These are phyloP conservation scores for Acrobasis repandana DNA, from an alignment of 2,888 invertebrate genomes.

Conservation along the genomic window DNA sequence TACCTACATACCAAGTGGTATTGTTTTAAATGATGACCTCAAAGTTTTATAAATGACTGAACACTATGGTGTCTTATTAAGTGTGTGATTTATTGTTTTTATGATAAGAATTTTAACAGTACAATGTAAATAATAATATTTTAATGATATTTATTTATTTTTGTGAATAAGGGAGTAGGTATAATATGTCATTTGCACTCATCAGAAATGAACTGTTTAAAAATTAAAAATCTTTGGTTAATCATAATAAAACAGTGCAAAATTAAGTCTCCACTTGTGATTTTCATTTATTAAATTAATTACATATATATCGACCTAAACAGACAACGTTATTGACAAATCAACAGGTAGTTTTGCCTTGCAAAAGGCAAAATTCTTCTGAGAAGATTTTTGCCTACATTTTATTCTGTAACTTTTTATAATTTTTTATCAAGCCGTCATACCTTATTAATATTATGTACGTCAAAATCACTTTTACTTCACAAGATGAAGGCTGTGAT, in stretches of 20 bases:
- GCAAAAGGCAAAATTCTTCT: too few species aligned
- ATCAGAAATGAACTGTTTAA: conserved; percentile 41
- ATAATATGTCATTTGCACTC: conserved; percentile 34
- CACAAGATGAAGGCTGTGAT: too few species aligned
- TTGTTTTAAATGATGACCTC: conserved; percentile 4
- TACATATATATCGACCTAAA: too few species aligned
- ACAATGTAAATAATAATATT: conserved; percentile 61
- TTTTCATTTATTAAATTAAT: background rate
- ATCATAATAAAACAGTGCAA: conserved; percentile 68
- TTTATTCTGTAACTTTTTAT: too few species aligned
- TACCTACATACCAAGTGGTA: conserved; percentile 1
- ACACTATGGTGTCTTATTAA: conserved; percentile 33
- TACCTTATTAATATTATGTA: too few species aligned
- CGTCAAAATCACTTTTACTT: too few species aligned
- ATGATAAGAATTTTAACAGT: conserved; percentile 48
- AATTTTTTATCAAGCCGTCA: too few species aligned
- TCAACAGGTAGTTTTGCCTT: too few species aligned
- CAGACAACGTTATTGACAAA: too few species aligned
- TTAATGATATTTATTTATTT: conserved; percentile 43
- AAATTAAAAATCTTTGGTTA: conserved; percentile 48
- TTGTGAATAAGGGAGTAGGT: conserved; percentile 56
- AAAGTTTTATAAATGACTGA: conserved; percentile 48
- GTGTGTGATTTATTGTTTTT: conserved; percentile 30
- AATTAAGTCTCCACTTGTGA: conserved; percentile 28
- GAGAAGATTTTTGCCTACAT: too few species aligned